phyloP scores from a whole-genome alignment of 2,113 vertebrate genomes.

The Neogale vison region DNA sequence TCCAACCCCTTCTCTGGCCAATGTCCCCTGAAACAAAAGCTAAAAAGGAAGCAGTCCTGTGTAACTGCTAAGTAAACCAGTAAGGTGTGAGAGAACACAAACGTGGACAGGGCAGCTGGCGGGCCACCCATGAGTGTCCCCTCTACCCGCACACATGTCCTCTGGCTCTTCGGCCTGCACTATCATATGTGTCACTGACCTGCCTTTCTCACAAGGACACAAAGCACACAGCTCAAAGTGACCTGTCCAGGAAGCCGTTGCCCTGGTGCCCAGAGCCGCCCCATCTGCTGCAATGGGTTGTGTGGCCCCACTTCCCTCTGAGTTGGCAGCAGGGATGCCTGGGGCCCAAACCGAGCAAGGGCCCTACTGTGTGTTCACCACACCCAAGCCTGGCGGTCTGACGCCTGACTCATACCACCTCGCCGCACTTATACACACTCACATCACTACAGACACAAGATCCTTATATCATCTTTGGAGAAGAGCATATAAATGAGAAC shows the following conservation, averaged over 20 bases:
- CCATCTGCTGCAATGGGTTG: not conserved
- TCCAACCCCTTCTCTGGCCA: not conserved
- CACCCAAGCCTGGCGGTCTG: not conserved
- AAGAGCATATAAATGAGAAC: not conserved
- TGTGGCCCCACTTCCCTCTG: not conserved
- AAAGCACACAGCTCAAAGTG: not conserved
- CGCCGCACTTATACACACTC: not conserved
- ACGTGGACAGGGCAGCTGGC: not conserved
- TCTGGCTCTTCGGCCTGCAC: not conserved
- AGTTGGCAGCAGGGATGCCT: not conserved
- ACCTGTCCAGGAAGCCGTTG: not conserved
- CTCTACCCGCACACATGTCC: not conserved
- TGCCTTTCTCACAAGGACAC: not conserved
- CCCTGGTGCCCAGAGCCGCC: not conserved
- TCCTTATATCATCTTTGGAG: not conserved
- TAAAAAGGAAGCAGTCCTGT: too few species aligned
- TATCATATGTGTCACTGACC: too few species aligned
- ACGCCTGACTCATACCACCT: not conserved
- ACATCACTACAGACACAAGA: accelerated
- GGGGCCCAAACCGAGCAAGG: not conserved
- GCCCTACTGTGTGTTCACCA: not conserved
- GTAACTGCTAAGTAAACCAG: not conserved
- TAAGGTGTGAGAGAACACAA: too few species aligned
- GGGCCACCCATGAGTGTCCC: not conserved
- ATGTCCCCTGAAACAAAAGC: not conserved